Percentiles rank a stretch among this genome's conserved stretches.
Conservation (phyloP, 2,113 vertebrate genomes). For the Mus pahari region DNA sequence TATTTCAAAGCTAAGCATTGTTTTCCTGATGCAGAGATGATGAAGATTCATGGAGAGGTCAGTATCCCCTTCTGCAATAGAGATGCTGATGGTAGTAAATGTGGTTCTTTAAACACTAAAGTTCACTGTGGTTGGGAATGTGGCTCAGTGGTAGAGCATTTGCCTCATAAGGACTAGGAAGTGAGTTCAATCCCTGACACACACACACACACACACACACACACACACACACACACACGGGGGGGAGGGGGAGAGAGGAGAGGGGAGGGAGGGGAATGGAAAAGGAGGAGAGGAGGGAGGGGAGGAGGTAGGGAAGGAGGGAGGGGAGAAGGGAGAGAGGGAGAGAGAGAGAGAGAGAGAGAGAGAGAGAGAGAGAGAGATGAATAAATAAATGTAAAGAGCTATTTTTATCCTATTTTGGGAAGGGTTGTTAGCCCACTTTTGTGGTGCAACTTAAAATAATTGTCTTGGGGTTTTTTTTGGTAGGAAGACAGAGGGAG, state of each 20-base stretch:
- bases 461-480: background rate
- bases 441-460: background rate
- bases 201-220: too few species aligned
- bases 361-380: too few species aligned
- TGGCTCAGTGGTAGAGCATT: background rate
- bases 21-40: background rate
- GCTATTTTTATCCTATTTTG: conserved; percentile 20
- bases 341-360: too few species aligned
- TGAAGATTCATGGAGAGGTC: background rate
- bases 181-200: background rate
- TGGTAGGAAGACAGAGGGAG: background rate
- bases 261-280: too few species aligned
- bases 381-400: background rate
- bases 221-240: too few species aligned
- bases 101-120: background rate
- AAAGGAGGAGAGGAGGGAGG: too few species aligned
- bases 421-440: background rate
- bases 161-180: background rate
- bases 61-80: background rate
- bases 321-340: too few species aligned
- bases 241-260: too few species aligned
- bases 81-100: background rate
- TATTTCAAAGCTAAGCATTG: conserved; percentile 24
- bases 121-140: background rate
- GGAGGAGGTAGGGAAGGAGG: too few species aligned